Evolutionary conservation across 2,797 vertebrate species (phyloP).

Genomic region (Cygnus olor): DNA sequence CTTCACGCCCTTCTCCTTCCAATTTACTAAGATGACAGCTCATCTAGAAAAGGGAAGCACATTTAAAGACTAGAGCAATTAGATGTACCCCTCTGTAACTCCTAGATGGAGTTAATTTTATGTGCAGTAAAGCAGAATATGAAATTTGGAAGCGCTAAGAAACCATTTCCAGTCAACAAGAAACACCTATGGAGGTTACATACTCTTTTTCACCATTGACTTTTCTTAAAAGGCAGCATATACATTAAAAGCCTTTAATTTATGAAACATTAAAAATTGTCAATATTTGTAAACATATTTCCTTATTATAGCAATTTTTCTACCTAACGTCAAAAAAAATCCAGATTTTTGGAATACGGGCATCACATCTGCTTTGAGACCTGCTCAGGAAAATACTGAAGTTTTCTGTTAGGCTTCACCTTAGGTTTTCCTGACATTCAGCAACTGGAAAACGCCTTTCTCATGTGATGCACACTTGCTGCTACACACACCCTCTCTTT

Average conservation of each 20-base stretch:
- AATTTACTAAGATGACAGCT: background rate
- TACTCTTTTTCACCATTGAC: background rate
- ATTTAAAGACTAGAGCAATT: background rate
- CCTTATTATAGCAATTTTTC: background rate
- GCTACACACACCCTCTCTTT: background rate
- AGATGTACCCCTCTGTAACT: background rate
- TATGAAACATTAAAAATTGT: background rate
- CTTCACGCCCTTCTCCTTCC: background rate
- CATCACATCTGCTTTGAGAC: background rate
- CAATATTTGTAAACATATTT: background rate
- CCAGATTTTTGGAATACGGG: background rate
- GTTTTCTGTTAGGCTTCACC: background rate
- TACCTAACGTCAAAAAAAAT: background rate
- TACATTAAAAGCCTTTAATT: background rate
- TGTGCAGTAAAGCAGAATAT: background rate
- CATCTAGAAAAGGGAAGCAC: background rate
- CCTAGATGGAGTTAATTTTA: background rate
- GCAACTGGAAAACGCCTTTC: background rate
- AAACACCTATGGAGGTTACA: background rate
- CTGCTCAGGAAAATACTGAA: background rate
- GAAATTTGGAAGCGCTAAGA: background rate
- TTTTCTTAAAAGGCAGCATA: background rate
- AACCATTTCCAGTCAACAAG: background rate
- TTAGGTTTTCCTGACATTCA: background rate
- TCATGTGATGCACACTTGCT: background rate